Evolutionary conservation across 2,888 invertebrate genomes (phyloP).

Genomic region (Erebia epiphron): DNA sequence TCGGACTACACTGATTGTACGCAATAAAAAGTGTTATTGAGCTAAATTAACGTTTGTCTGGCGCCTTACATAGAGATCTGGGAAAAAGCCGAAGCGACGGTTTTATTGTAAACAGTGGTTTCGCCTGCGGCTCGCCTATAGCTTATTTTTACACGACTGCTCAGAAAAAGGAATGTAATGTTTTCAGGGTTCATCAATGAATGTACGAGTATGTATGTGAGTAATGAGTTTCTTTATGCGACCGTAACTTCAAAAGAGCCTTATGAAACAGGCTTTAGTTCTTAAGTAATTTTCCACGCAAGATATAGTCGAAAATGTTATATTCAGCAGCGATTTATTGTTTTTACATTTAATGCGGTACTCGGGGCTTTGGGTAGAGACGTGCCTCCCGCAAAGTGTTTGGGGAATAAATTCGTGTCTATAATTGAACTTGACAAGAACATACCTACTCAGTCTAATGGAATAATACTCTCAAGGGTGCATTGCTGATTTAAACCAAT

Average conservation of each 20-base stretch:
- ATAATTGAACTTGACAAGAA: slow-evolving; percentile 19
- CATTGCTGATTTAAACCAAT: slow-evolving; percentile 1
- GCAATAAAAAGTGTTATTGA: slow-evolving; percentile 16
- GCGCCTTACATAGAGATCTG: slow-evolving; percentile 16
- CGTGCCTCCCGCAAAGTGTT: slow-evolving; percentile 3
- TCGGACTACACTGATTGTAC: slow-evolving; percentile 3
- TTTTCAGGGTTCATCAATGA: no score
- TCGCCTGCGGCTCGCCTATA: background rate
- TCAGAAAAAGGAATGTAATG: no score
- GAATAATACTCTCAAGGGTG: slow-evolving; percentile 14
- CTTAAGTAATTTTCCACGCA: no score
- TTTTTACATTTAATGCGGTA: background rate
- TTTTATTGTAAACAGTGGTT: slow-evolving; percentile 13
- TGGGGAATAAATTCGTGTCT: slow-evolving; percentile 13
- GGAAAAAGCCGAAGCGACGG: slow-evolving; percentile 6
- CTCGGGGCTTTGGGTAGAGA: slow-evolving; percentile 3
- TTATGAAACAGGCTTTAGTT: background rate
- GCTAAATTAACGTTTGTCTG: slow-evolving; percentile 14
- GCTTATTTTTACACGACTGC: background rate
- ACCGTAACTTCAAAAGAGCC: no score
- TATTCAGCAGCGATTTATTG: background rate
- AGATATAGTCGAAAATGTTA: no score
- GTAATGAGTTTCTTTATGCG: no score
- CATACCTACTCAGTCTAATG: slow-evolving; percentile 16
- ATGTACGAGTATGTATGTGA: no score